Conservation (phyloP, 2,797 vertebrate genomes). For the Pempheris klunzingeri region DNA sequence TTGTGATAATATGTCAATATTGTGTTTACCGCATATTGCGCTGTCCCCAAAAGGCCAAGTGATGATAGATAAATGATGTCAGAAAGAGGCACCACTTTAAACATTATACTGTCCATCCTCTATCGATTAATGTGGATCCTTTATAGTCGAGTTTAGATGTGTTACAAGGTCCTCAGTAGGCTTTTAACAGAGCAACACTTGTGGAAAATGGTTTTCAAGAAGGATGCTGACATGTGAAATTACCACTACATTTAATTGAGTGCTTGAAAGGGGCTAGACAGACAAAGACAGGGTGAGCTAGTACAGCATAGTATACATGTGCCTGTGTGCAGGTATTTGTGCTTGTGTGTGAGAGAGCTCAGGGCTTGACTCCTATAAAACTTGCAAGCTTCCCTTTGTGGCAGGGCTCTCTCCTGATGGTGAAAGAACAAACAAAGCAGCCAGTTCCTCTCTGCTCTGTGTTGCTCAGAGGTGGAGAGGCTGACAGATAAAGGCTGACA, state of each 20-base stretch:
- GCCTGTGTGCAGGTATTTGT: slow-evolving; percentile 7
- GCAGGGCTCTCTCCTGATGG: slow-evolving; percentile 54
- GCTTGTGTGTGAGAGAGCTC: slow-evolving; percentile 12
- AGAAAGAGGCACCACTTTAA: neutral
- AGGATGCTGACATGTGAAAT: slow-evolving; percentile 4
- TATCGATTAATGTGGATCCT: neutral
- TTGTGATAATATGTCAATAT: neutral
- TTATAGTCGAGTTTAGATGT: slow-evolving; percentile 13
- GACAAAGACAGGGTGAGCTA: neutral
- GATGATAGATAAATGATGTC: neutral
- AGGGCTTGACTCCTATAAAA: slow-evolving; percentile 45
- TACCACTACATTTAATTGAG: neutral
- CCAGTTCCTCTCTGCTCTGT: slow-evolving; percentile 55
- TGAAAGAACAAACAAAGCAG: slow-evolving; percentile 70
- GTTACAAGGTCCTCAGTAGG: neutral
- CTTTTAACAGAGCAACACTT: no score
- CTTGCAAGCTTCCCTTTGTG: slow-evolving; percentile 46
- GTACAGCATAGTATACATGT: neutral
- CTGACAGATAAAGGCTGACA: slow-evolving; percentile 71
- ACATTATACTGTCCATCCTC: neutral
- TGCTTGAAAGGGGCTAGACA: neutral
- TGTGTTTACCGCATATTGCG: neutral
- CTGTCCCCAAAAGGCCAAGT: neutral
- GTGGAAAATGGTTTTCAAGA: neutral
- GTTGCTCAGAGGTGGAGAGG: slow-evolving; percentile 58